Evolutionary conservation across 2,113 vertebrate genomes (phyloP), one percentile per base, ranked within the genome.

Genomic region (Megaleporinus macrocephalus): DNA sequence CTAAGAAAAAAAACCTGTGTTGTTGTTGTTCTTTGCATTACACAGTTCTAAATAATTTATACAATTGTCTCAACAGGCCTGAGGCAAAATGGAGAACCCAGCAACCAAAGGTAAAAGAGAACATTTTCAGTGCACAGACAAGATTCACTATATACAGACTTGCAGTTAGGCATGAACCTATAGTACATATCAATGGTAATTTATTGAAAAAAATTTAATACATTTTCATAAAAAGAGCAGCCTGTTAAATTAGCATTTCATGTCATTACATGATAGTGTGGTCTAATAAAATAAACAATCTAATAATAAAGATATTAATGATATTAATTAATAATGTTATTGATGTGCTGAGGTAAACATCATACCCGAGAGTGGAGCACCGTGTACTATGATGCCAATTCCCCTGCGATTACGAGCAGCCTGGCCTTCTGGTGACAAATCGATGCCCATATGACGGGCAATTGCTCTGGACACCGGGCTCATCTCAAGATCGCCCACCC

Each of bases 351-450:
- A 33, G 18, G 18, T 68, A 10, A 20, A 14, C 22, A 47, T n/a
- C 15, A 0, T 91, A 98, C 98, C 97, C 87, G 95, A 91, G 36
- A 89, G 55, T 0, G 97, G 97, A 0, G 96, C 93, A 68, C 97
- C 98, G 0, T 96, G 93, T 55, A 98, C 1, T 0, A 99, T 90
- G 55, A 98, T 0, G 66, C 93, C 88, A 0, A 98, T 94, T 80
- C 96, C 96, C 80, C 84, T 92, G 55, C 30, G 85, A 49, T 90
- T 94, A 63, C 0, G 88, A 78, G 91, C 90, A 29, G 89, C 72
- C 0, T 33, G 79, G 12, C 86, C 89, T 73, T 95, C 94, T 4
- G 89, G 75, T 9, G 94, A 91, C 4, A 88, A 80, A 59, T 95
- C 91, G 0, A 92, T 83, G 79, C 94, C 90, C 49, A 95, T 90